phyloP scores from a whole-genome alignment of 1,140 invertebrate species.

The Oryzaephilus surinamensis region DNA sequence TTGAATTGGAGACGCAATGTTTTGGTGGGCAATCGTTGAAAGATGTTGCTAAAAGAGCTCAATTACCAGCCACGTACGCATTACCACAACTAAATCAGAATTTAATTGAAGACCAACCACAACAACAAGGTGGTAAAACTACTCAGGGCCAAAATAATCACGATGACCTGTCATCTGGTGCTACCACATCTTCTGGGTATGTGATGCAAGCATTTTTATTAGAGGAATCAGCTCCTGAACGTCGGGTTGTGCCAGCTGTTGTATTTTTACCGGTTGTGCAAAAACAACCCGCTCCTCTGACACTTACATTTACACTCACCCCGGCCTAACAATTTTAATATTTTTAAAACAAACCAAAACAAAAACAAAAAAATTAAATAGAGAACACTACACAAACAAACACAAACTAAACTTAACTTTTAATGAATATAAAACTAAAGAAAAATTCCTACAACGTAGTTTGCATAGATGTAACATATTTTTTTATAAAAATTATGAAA shows the following conservation, averaged over 20 bases:
- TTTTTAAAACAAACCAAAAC: conserved; percentile 9
- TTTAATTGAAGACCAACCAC: neutral
- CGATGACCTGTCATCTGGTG: conserved; percentile 13
- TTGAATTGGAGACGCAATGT: conserved; percentile 33
- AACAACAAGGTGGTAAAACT: no score
- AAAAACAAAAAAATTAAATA: no score
- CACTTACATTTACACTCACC: conserved; percentile 82
- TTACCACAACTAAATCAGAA: conserved; percentile 38
- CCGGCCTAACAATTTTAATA: conserved; percentile 61
- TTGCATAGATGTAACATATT: conserved; percentile 30
- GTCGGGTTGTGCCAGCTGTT: conserved; percentile 68
- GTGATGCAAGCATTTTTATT: conserved; percentile 79
- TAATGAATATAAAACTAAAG: conserved; percentile 5
- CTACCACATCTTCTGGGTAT: conserved; percentile 28
- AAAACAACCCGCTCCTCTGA: conserved; percentile 66
- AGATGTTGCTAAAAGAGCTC: conserved; percentile 44
- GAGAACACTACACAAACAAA: neutral
- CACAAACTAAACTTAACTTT: neutral
- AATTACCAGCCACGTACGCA: conserved; percentile 47
- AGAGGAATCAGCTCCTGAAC: conserved; percentile 45
- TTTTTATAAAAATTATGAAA: no score
- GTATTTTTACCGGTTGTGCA: conserved; percentile 85
- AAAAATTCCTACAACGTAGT: conserved; percentile 20
- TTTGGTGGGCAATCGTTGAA: conserved; percentile 41
- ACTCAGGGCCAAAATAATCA: conserved; percentile 7